Evolutionary conservation across 2,113 vertebrate species (phyloP), one percentile per base, ranked within the genome.

Genomic region (Acanthochromis polyacanthus): DNA sequence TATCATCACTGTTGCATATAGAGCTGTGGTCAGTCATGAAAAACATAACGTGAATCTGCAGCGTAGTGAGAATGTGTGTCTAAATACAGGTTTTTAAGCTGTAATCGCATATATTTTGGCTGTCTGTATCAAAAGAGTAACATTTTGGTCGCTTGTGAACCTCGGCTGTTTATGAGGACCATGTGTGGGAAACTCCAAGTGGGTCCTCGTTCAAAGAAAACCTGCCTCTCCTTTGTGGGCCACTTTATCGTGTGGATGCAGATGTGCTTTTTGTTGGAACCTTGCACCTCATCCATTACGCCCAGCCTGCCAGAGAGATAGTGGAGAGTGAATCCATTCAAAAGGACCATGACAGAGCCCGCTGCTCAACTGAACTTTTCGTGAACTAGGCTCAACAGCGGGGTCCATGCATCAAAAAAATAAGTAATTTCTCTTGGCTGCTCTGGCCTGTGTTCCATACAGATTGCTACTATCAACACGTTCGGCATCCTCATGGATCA

Each of bases 181-280:
- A 93, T 91, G 90, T 93, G 92, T 91, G 88, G 78, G 74, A 86
- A 87, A 92, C 71, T 69, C 91, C 60, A 77, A 89, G 87, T 92
- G 75, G 89, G 87, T 87, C 87, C 84, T 73, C 53, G 87, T 93
- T 92, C 82, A 90, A 91, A 92, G 93, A 89, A 78, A 78, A 65
- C 53, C 84, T 89, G 90, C 23, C 16, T 93, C 91, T 91, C 90
- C 91, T 96, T 95, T 94, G 69, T 90, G 84, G 83, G 84, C 65
- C 80, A 81, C 51, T 87, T 90, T 92, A 92, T 94, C 75, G 78
- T 93, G 75, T 92, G 88, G 94, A 92, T 94, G 93, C 95, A 94
- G 95, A 93, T 94, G 93, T 94, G 91, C 92, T 89, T 93, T 96
- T 95, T 96, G 93, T 94, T 95, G 92, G 90, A 93, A 79, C 74